Evolutionary conservation across 2,797 vertebrate species (phyloP).

Genomic region (Rhyacichthys aspro): DNA sequence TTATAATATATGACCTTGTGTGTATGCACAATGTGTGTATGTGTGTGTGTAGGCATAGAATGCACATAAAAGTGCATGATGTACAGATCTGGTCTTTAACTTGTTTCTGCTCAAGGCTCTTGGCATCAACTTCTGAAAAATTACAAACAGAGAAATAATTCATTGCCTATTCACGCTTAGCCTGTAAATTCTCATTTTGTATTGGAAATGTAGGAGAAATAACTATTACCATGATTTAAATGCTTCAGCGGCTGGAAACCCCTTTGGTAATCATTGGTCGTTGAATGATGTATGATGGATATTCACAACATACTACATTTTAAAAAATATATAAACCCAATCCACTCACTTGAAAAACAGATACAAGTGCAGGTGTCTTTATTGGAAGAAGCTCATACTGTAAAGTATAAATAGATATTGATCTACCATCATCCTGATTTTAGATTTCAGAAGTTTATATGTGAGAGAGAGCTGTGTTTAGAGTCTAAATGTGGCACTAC

Average conservation of each 20-base stretch:
- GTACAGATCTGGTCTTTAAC: slow-evolving; percentile 53
- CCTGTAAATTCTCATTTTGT: not conserved
- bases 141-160: slow-evolving; percentile 31
- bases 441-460: slow-evolving; percentile 32
- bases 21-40: slow-evolving; percentile 45
- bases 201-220: slow-evolving; percentile 2
- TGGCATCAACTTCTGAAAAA: slow-evolving; percentile 1
- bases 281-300: too few relatives aligned
- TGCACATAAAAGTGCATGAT: slow-evolving; percentile 50
- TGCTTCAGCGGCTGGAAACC: not conserved
- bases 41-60: slow-evolving; percentile 32
- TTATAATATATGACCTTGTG: slow-evolving; percentile 63
- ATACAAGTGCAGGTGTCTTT: too few relatives aligned
- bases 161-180: slow-evolving; percentile 11
- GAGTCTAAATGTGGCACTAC: slow-evolving; percentile 29
- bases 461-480: slow-evolving; percentile 27
- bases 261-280: not conserved
- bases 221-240: not conserved
- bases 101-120: slow-evolving; percentile 16
- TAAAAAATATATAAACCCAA: too few relatives aligned
- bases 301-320: too few relatives aligned
- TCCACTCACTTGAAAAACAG: too few relatives aligned
- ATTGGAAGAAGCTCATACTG: not conserved
- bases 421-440: slow-evolving; percentile 4
- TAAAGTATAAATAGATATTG: too few relatives aligned